phyloP scores from a whole-genome alignment of 2,797 vertebrate genomes.

The Myoxocephalus aenaeus region DNA sequence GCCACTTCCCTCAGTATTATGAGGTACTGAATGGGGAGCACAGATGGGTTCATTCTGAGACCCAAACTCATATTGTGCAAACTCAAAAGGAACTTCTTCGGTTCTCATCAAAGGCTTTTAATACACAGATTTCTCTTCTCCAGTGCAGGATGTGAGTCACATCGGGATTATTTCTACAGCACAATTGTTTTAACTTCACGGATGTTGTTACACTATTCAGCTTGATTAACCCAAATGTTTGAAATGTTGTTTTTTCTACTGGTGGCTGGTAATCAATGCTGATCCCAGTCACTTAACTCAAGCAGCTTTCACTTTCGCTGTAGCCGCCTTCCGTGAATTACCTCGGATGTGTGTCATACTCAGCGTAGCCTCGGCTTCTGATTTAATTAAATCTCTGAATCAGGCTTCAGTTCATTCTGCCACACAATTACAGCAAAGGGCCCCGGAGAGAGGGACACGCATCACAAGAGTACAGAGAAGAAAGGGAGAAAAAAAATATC shows the following conservation, averaged over 20 bases:
- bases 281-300: slow-evolving; percentile 43
- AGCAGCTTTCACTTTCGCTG: slow-evolving; percentile 49
- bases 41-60: slow-evolving; percentile 65
- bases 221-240: slow-evolving; percentile 22
- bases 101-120: slow-evolving; percentile 46
- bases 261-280: slow-evolving; percentile 24
- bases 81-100: slow-evolving; percentile 47
- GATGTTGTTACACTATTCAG: slow-evolving; percentile 15
- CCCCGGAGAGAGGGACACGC: slow-evolving; percentile 67
- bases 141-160: slow-evolving; percentile 46
- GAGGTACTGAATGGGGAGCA: slow-evolving; percentile 21
- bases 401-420: slow-evolving; percentile 71
- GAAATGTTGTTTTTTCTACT: slow-evolving; percentile 25
- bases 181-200: slow-evolving; percentile 11
- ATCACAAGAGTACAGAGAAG: slow-evolving; percentile 17
- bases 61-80: slow-evolving; percentile 40
- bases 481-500: slow-evolving; percentile 36
- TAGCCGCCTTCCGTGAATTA: slow-evolving; percentile 31
- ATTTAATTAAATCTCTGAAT: slow-evolving; percentile 81
- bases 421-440: slow-evolving; percentile 79
- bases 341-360: slow-evolving; percentile 50
- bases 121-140: slow-evolving; percentile 22
- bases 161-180: background rate
- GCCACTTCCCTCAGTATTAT: slow-evolving; percentile 34
- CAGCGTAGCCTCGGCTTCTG: slow-evolving; percentile 58